Conservation (phyloP, 1,140 invertebrate genomes). For the Brachionus manjavacas region DNA sequence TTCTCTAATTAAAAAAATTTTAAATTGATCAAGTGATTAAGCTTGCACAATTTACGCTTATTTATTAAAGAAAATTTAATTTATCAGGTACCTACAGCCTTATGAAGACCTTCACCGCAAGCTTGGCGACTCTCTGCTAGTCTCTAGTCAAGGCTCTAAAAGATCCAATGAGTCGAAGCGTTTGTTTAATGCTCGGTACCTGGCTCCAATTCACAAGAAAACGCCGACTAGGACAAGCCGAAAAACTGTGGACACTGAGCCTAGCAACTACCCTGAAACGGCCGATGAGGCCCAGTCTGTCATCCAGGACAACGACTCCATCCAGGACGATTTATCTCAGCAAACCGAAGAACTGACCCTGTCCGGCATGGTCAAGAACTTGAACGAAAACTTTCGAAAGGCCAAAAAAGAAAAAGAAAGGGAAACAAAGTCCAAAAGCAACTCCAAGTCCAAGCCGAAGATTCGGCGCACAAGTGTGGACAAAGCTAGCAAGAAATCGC, state of each 20-base stretch:
- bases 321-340: neutral
- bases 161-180: neutral
- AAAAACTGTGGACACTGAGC: neutral
- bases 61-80: too few relatives aligned
- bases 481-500: neutral
- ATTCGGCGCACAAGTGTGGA: neutral
- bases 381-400: conserved; percentile 21
- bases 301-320: neutral
- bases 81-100: neutral
- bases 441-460: neutral
- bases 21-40: too few relatives aligned
- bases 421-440: neutral
- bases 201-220: neutral
- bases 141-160: neutral
- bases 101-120: conserved; percentile 36
- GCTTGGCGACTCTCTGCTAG: neutral
- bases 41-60: too few relatives aligned
- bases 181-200: neutral
- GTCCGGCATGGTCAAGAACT: neutral
- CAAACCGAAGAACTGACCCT: conserved; percentile 1
- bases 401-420: conserved; percentile 37
- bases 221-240: neutral
- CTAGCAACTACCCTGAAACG: neutral
- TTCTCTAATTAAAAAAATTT: too few relatives aligned
- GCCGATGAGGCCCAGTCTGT: neutral